Evolutionary conservation across 1,140 invertebrate species (phyloP).

Genomic region (Octopus sinensis): DNA sequence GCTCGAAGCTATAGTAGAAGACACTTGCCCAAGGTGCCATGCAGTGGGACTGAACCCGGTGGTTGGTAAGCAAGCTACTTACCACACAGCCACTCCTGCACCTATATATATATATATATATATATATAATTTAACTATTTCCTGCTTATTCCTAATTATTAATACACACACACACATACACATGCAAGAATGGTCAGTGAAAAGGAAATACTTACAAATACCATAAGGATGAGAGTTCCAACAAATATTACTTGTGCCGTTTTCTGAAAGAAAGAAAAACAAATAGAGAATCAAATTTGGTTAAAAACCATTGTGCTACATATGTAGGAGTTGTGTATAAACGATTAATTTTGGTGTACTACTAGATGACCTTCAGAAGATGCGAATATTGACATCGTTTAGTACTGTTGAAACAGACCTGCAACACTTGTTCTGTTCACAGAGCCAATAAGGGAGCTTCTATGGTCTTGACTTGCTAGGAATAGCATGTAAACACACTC

Average conservation of each 20-base stretch:
- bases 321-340: neutral
- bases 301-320: neutral
- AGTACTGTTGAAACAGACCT: too few species aligned
- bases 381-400: neutral
- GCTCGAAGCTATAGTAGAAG: too few species aligned
- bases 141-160: neutral
- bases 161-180: neutral
- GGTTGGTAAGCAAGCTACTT: too few species aligned
- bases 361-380: neutral
- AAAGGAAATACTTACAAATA: constrained; percentile 32
- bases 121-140: neutral
- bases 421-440: too few species aligned
- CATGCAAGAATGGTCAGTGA: neutral
- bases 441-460: too few species aligned
- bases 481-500: too few species aligned
- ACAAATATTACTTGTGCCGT: constrained; percentile 36
- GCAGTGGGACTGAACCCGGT: too few species aligned
- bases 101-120: neutral
- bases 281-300: neutral
- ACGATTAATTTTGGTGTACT: neutral
- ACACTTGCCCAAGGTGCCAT: too few species aligned
- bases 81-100: neutral
- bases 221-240: constrained; percentile 33
- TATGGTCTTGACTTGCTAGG: too few species aligned
- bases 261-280: constrained; percentile 31